Base-by-base conservation (phyloP, 2,113 vertebrate species). In the Erythrocercus mccallii region DNA sequence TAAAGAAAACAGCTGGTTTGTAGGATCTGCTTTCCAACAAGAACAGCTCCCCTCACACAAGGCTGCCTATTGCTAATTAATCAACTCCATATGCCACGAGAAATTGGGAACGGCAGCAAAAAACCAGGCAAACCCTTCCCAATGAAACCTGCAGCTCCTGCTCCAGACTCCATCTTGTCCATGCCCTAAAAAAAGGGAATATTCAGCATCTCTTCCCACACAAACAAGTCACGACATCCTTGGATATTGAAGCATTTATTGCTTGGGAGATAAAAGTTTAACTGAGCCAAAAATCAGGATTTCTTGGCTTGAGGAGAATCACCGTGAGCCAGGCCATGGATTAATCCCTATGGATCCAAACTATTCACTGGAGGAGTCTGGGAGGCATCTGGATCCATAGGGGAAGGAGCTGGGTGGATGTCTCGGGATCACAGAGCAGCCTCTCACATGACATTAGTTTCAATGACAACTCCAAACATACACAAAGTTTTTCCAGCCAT, bases 391-490 rank as follows among this genome's bases (percentile, higher is more conserved):
- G 56, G 42, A 57, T 50, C 71, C 48, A 44, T 0, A 69, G 42
- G 73, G 80, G 65, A 86, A 87, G 81, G 44, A 68, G 69, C n/a
- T 72, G 81, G 35, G 1, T 73, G 69, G 51, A 7, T 27, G 64
- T 48, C 27, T 21, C 0, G 14, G 73, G 87, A 69, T 48, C 64
- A 28, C 87, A 76, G 73, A 70, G 60, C 58, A 54, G 68, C 65
- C 70, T 85, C 91, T 91, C 95, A 95, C 71, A 69, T 47, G 92
- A 94, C 62, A 61, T 38, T 6, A 37, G 81, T 96, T 57, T 77
- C 93, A 95, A 65, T 77, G 93, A 92, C 92, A 96, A 87, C 95
- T 84, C 60, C 38, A 87, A 91, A 78, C 53, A 93, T n/a, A 93
- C 68, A 93, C 82, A 79, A 84, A 85, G 80, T 62, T 94, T 93